Base-by-base conservation (phyloP, 2,888 invertebrate genomes). In the Pachliopta kotzebuea region DNA sequence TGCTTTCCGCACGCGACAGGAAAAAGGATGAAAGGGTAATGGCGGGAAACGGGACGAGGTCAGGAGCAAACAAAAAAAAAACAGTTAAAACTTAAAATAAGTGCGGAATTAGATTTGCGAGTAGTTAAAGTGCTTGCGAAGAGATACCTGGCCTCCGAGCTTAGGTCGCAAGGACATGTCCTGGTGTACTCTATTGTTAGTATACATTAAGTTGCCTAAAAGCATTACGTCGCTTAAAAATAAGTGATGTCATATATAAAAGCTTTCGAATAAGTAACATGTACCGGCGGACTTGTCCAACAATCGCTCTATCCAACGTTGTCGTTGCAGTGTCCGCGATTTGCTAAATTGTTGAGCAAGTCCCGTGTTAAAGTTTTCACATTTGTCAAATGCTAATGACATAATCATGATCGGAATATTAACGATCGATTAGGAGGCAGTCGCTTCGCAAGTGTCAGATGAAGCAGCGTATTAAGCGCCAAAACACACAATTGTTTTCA, bases 41-140 rank as follows among this genome's bases (percentile, higher is more conserved):
- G 78, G 75, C 74, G 67, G 71, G 72, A 74, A 72, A 69, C 68
- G 65, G 81, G 80, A 78, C 69, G 72, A 75, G 80, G 78, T 75
- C 68, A 66, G 71, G 74, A 72, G 68, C 66, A 75, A 69, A 72
- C 68, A 71, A 73, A 60, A 62, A 49, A 62, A 63, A 42, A 60
- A 26, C 52, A n/a, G 59, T 66, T 62, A 62, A 59, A 62, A 66
- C 59, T 63, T 60, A 66, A 65, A 63, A 66, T 65, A 65, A 62
- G 66, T 63, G 66, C 66, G 66, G 62, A 66, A 56, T 66, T 63
- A 66, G 59, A 65, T 57, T 58, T 65, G 60, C 61, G 50, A 52
- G 53, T 60, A 49, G 42, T 56, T 42, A 58, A n/a, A 58, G 61
- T 58, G 62, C 57, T 49, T 57, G 57, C 54, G 54, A 20, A 55